Percentiles rank a stretch among this genome's conserved stretches.
Conservation (phyloP, 2,888 invertebrate species). For the Rhingia rostrata region DNA sequence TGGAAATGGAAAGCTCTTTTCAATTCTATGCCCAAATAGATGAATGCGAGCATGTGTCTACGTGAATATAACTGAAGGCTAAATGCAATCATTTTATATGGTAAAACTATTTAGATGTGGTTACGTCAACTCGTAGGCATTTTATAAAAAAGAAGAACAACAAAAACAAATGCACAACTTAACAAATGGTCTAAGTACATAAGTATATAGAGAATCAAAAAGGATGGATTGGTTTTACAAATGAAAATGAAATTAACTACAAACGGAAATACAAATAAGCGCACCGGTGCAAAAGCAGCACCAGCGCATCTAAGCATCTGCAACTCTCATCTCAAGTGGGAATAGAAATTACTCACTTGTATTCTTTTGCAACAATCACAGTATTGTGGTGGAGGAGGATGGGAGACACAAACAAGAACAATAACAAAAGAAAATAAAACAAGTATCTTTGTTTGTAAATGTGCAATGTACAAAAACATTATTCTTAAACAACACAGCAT, state of each 20-base stretch:
- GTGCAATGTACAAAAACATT: constrained; percentile 51
- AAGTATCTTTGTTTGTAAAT: constrained; percentile 10
- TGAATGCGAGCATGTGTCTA: constrained; percentile 24
- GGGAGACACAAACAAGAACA: constrained; percentile 45
- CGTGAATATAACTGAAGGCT: constrained; percentile 20
- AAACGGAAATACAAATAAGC: constrained; percentile 36
- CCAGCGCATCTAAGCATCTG: constrained; percentile 23
- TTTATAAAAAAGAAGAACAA: background rate
- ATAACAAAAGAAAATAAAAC: constrained; percentile 50
- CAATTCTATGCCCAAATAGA: constrained; percentile 23
- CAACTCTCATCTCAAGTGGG: constrained; percentile 15
- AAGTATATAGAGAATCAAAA: background rate
- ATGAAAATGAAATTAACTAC: constrained; percentile 32
- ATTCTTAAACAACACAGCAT: constrained; percentile 61
- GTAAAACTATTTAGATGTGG: constrained; percentile 20
- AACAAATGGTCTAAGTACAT: constrained; percentile 3
- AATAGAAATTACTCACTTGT: constrained; percentile 46
- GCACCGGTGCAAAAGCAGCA: constrained; percentile 15
- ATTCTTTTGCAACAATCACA: constrained; percentile 54
- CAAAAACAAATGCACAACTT: constrained; percentile 16
- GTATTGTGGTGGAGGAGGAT: constrained; percentile 12
- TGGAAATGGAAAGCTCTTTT: constrained; percentile 40
- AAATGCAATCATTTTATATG: constrained; percentile 58
- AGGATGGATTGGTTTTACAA: constrained; percentile 11
- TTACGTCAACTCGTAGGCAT: constrained; percentile 66